Base-by-base conservation (phyloP, 2,888 invertebrate species). In the Ectropis crepuscularia region DNA sequence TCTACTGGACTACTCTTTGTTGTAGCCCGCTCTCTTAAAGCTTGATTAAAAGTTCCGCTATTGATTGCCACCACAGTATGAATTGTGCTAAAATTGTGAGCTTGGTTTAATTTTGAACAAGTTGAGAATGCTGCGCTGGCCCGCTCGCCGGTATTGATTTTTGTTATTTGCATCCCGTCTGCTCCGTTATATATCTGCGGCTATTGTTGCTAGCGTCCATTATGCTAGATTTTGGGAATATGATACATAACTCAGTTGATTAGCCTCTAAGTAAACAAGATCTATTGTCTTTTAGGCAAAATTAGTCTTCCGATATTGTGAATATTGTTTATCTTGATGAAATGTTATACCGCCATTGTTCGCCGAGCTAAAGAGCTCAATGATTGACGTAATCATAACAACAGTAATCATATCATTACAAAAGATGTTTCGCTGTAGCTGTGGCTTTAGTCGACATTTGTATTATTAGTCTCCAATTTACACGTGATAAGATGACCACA, bases 101-200 rank as follows among this genome's bases (percentile, higher is more conserved):
- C 64, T 61, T 77, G 74, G 80, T 83, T 69, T 87, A 88, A 88
- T 89, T 89, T 88, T 80, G 87, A 86, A 83, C 86, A 87, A 82
- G 88, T 88, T 83, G 83, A 80, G 77, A 77, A 76, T 80, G 77
- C 81, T 81, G 82, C 83, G 83, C 84, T 84, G 84, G 77, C 79
- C 77, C 83, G 84, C 81, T 83, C 79, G 73, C 69, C 71, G 85
- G 65, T 92, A 92, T 92, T 87, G 92, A 92, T 92, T 92, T 91
- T 90, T 87, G 90, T 90, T 92, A 92, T 92, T 91, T 92, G 88
- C 90, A 90, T 90, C 90, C 84, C 83, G 90, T 89, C 90, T 90
- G 89, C 85, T 65, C 82, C 79, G 80, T 83, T 80, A 80, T 86
- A 83, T 80, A 88, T 88, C 83, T 83, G 85, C 60, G 77, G 85